Evolutionary conservation across 2,113 vertebrate genomes (phyloP).

Genomic region (Saguinus midas): DNA sequence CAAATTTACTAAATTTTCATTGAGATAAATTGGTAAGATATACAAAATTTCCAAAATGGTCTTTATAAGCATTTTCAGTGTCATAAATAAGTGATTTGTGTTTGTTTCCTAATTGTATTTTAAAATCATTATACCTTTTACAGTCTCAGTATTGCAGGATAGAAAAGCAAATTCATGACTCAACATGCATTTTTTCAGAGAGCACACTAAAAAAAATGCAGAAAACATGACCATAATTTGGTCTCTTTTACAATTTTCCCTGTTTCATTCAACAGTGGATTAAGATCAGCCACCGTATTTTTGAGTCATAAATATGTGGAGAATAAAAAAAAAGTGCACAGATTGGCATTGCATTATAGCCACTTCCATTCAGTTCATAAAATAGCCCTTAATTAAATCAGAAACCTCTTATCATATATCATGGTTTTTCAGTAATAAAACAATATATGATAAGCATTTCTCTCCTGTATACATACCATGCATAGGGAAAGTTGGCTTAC

Average conservation of each 20-base stretch:
- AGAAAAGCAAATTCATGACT: background rate
- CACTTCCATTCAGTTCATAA: background rate
- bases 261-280: background rate
- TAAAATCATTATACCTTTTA: background rate
- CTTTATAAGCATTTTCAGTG: background rate
- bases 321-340: background rate
- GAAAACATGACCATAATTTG: background rate
- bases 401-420: background rate
- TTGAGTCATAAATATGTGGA: background rate
- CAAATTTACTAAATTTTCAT: background rate
- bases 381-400: background rate
- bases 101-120: background rate
- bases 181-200: background rate
- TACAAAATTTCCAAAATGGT: background rate
- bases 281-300: background rate
- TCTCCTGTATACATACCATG: background rate
- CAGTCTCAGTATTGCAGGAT: background rate
- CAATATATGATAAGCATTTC: background rate
- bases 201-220: background rate
- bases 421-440: background rate
- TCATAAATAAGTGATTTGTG: background rate
- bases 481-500: background rate
- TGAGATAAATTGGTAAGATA: background rate
- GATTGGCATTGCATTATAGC: background rate
- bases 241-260: background rate